Conservation (phyloP, 2,113 vertebrate species). For the Carassius gibelio region DNA sequence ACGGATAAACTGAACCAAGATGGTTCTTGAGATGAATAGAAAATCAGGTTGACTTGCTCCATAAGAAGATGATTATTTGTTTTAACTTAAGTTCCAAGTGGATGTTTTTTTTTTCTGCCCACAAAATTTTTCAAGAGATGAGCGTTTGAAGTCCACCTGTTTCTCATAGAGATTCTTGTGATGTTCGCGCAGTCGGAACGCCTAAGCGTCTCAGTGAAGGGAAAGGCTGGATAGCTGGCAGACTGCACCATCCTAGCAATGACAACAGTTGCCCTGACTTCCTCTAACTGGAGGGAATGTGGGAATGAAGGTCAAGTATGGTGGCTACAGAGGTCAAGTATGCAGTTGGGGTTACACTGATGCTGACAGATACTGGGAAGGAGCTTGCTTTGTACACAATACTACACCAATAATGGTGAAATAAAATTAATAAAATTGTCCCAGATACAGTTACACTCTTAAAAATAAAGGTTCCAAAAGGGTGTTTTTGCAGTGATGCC, state of each 20-base stretch:
- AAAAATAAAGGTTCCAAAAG: too few relatives aligned
- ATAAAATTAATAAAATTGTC: not conserved
- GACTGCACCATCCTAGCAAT: not conserved
- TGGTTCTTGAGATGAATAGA: not conserved
- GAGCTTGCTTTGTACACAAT: not conserved
- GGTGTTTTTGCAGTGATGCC: too few relatives aligned
- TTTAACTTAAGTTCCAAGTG: conserved; percentile 11
- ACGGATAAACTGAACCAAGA: not conserved
- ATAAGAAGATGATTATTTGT: conserved; percentile 13
- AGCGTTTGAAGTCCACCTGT: conserved; percentile 63
- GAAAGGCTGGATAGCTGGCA: not conserved
- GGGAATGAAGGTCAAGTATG: not conserved
- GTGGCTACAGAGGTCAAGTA: not conserved
- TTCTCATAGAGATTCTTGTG: conserved; percentile 54
- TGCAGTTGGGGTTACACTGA: not conserved
- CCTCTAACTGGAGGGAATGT: not conserved
- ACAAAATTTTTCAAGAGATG: conserved; percentile 49
- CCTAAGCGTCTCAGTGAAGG: conserved; percentile 1
- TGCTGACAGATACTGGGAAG: not conserved
- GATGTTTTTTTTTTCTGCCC: not conserved
- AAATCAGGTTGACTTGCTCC: not conserved
- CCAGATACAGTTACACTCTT: not conserved
- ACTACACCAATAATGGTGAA: not conserved
- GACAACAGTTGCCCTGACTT: not conserved
- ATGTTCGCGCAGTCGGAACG: conserved; percentile 39